These are phyloP conservation scores for Odocoileus virginianus DNA, from an alignment of 2,113 vertebrate genomes.

Conservation along the genomic window DNA sequence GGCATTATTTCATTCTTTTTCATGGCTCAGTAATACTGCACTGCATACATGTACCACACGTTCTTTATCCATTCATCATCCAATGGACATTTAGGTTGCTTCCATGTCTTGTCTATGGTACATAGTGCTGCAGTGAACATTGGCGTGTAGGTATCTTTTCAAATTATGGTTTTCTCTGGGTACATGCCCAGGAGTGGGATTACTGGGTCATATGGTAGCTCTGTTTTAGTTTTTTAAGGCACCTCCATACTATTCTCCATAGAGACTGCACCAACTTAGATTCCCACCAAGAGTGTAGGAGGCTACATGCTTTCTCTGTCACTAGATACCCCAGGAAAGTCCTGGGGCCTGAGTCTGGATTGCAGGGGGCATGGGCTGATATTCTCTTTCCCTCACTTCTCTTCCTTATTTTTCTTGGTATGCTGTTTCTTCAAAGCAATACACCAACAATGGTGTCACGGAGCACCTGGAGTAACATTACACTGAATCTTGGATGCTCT, in stretches of 20 bases:
- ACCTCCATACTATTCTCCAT: neutral
- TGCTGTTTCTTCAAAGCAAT: neutral
- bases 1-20: neutral
- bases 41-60: neutral
- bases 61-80: neutral
- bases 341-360: neutral
- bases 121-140: neutral
- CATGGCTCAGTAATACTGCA: neutral
- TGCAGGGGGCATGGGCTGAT: neutral
- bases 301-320: neutral
- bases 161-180: neutral
- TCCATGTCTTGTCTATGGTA: neutral
- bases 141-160: neutral
- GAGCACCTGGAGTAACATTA: too few species aligned
- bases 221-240: neutral
- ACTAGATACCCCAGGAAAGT: neutral
- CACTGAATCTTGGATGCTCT: neutral
- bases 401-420: neutral
- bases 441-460: neutral
- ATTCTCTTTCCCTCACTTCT: accelerated
- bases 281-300: neutral
- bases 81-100: neutral
- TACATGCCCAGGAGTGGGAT: neutral
- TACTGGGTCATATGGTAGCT: neutral
- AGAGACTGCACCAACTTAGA: neutral